These are phyloP conservation scores for Actenoides lindsayi DNA, from an alignment of 2,113 vertebrate genomes.

Conservation along the genomic window DNA sequence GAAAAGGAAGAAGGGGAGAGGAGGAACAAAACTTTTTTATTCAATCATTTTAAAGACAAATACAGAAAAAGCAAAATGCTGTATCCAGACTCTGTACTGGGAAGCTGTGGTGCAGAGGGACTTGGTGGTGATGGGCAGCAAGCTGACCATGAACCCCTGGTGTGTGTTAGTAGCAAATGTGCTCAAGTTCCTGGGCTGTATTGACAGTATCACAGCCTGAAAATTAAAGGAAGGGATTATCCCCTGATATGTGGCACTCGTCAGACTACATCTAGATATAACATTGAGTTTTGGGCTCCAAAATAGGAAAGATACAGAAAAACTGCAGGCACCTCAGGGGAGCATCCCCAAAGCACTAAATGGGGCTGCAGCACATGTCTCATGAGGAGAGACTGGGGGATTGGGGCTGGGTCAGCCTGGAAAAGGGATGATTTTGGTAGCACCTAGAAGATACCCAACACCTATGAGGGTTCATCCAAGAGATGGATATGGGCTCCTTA, in stretches of 20 bases:
- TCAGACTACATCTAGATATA: background rate
- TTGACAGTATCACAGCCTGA: background rate
- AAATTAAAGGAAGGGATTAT: background rate
- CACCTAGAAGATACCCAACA: background rate
- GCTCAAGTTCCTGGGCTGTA: background rate
- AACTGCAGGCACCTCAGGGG: background rate
- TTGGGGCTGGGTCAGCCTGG: background rate
- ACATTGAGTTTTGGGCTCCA: background rate
- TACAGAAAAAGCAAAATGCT: background rate
- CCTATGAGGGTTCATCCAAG: background rate
- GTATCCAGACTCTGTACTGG: rapidly evolving
- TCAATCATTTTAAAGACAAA: background rate
- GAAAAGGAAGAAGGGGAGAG: background rate
- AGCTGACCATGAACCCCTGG: background rate
- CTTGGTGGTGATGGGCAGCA: background rate
- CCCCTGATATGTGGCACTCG: rapidly evolving
- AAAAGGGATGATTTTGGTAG: background rate
- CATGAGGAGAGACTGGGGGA: background rate
- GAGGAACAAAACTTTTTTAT: background rate
- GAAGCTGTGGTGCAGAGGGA: background rate
- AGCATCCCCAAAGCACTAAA: background rate
- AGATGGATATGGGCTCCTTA: background rate
- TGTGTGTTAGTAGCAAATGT: background rate
- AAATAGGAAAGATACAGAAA: background rate
- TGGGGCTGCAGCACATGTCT: background rate